Conservation (phyloP, 2,113 vertebrate species). For the Myotis yumanensis region DNA sequence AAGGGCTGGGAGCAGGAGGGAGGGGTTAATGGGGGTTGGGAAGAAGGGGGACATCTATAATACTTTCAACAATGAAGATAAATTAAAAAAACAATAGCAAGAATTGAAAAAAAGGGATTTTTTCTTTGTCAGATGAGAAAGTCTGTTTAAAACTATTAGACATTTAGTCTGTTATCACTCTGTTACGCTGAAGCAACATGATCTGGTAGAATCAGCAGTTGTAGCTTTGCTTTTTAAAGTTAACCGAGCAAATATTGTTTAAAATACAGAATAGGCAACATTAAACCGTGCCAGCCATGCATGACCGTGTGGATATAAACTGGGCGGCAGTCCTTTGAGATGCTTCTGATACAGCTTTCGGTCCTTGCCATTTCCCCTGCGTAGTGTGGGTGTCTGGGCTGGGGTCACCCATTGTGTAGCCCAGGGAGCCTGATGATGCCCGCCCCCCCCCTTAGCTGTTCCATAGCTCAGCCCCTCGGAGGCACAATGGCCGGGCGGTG, state of each 20-base stretch:
- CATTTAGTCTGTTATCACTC: neutral
- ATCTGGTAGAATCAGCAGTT: neutral
- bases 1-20: too few relatives aligned
- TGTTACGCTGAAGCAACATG: conserved; percentile 5
- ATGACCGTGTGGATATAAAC: neutral
- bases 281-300: conserved; percentile 22
- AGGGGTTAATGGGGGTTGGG: too few relatives aligned
- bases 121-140: neutral
- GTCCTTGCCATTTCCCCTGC: neutral
- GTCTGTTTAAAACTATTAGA: neutral
- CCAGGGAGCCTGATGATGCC: neutral
- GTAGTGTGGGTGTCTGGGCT: neutral
- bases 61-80: too few relatives aligned
- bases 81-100: neutral
- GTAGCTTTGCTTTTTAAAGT: conserved; percentile 66
- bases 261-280: conserved; percentile 61
- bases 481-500: conserved; percentile 2
- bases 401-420: fast-evolving
- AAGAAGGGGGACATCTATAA: too few relatives aligned
- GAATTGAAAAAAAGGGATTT: neutral
- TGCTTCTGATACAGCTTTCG: neutral
- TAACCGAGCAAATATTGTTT: conserved; percentile 58
- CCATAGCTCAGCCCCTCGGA: neutral
- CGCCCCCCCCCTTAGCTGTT: neutral
- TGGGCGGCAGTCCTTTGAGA: neutral